Evolutionary conservation across 1,140 invertebrate species (phyloP), one percentile per base, ranked within the genome.

Genomic region (Dendrolimus kikuchii): DNA sequence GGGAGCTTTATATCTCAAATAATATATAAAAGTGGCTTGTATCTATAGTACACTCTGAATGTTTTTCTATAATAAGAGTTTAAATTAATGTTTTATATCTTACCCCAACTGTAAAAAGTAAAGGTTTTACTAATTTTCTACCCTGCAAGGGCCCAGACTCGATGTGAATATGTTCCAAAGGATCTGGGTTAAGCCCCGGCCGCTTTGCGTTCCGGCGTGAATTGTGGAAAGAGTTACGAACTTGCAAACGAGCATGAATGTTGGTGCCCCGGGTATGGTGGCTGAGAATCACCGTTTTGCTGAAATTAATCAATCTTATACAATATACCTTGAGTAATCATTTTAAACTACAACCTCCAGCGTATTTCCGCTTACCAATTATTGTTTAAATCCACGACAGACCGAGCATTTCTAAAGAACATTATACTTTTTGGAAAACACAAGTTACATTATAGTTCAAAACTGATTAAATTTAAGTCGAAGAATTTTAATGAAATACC

Each of bases 51-150:
- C n/a, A 23, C 23, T 3, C 23, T 23, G 23, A 23, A 23, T 23
- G 23, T 23, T 23, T 23, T 23, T 23, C 23, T 23, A 23, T 23
- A 23, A 23, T 23, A 23, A 23, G 23, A 23, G 23, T 23, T 23
- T 23, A 23, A 23, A 23, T 23, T 2, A 23, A 23, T 23, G 23
- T 23, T 23, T 23, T 23, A 23, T 23, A 23, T 23, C 77, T 89
- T 90, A 94, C 93, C 73, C 88, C 87, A 53, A 93, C 71, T 38
- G 93, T 92, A 74, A 95, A 95, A 8, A 90, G 73, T 45, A 94
- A 87, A 23, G 92, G 91, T 85, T 91, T 94, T 62, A 89, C 88
- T 39, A 94, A 70, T 64, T 82, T 89, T 46, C 68, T 79, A 36
- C 75, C 50, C 48, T 86, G 64, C 57, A 90, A 66, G 41, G 82